Conservation (phyloP, 1,140 invertebrate genomes). For the Spodoptera litura region DNA sequence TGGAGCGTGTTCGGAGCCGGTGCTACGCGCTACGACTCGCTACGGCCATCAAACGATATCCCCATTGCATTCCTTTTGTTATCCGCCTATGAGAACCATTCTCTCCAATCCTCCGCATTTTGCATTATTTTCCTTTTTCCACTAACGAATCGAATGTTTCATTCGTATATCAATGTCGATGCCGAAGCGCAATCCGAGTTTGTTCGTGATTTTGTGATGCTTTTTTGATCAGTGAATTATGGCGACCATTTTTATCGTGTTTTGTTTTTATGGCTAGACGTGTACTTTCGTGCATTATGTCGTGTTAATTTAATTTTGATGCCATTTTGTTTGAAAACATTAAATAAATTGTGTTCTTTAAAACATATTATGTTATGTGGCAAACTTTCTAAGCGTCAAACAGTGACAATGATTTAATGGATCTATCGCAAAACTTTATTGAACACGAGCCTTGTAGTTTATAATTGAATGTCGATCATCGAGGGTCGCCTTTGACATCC, state of each 20-base stretch:
- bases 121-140: slow-evolving; percentile 79
- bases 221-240: slow-evolving; percentile 18
- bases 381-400: not conserved
- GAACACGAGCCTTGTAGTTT: not conserved
- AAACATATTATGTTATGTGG: not conserved
- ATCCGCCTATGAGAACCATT: slow-evolving; percentile 78
- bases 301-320: too few species aligned
- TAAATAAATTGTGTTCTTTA: not conserved
- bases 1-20: slow-evolving; percentile 57
- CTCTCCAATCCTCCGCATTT: slow-evolving; percentile 71
- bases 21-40: slow-evolving; percentile 63
- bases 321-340: too few species aligned
- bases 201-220: slow-evolving; percentile 38
- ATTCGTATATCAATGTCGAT: slow-evolving; percentile 69
- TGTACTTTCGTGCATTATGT: not conserved
- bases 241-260: not conserved
- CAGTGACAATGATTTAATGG: not conserved
- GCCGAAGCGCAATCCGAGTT: slow-evolving; percentile 59
- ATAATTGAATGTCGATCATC: slow-evolving; percentile 39
- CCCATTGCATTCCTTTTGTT: slow-evolving; percentile 81
- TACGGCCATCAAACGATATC: slow-evolving; percentile 77
- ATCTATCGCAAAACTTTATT: slow-evolving; percentile 19
- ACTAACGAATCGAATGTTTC: slow-evolving; percentile 80
- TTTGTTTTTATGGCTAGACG: slow-evolving; percentile 16
- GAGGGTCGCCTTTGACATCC: slow-evolving; percentile 15